Evolutionary conservation across 2,113 vertebrate genomes (phyloP), one percentile per base, ranked within the genome.

Genomic region (Corythornis vintsioides): DNA sequence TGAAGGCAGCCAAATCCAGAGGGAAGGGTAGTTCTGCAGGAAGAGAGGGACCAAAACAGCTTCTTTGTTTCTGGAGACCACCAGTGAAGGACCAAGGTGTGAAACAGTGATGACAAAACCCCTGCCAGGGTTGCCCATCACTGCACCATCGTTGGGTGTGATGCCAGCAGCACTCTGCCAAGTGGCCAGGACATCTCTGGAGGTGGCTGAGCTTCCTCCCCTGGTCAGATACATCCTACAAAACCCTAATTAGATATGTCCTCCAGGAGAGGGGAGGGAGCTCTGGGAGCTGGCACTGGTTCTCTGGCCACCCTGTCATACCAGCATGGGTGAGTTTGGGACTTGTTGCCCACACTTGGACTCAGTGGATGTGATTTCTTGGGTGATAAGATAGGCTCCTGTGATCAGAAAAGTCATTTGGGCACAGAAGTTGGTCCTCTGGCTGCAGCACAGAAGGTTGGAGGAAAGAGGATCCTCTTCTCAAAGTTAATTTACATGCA

Each of bases 251-350:
- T 40, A 20, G 31, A 29, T 1, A 0, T 10, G 3, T 43, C 20
- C 38, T 45, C 20, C 74, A 10, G 0, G 65, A 42, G 53, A 53
- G 29, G 29, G 2, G 43, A 17, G n/a, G 72, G 25, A 59, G 64
- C 69, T 64, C 29, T 63, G 77, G 63, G 47, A 64, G 64, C 50
- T 28, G n/a, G 5, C 1, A 1, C 26, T 10, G 35, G 8, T 13
- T 31, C 20, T 0, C 35, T 8, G 21, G 14, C 69, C 35, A 8
- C 35, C 40, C 50, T 21, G 1, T 35, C 0, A 0, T 8, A 48
- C 11, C n/a, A 0, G 21, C 7, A 0, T 9, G 73, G 77, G 57
- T 11, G 38, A 19, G 18, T 2, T 38, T 70, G 40, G 45, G 56
- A 26, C 14, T 17, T 15, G 52, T 13, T 26, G 20, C 45, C 28